phyloP scores from a whole-genome alignment of 2,888 invertebrate genomes.

The Zaprionus obscuricornis region DNA sequence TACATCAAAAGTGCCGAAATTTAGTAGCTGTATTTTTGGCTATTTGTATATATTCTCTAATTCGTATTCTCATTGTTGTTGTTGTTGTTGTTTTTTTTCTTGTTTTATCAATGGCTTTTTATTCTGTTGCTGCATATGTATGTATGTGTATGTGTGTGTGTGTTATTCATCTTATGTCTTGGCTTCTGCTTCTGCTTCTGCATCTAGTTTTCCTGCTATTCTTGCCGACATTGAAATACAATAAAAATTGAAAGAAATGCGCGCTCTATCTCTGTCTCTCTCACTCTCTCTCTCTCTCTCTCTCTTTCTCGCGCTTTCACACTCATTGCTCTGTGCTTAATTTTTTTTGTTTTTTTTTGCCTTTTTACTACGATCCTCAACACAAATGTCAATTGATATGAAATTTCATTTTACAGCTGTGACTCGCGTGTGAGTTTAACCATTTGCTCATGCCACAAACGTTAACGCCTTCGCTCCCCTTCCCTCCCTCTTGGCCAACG shows the following conservation, averaged over 20 bases:
- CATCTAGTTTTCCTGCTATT: no score
- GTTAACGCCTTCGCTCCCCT: constrained; percentile 29
- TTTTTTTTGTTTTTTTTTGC: constrained; percentile 58
- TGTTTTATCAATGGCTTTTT: constrained; percentile 33
- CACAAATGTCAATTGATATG: constrained; percentile 78
- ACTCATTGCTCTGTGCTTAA: constrained; percentile 47
- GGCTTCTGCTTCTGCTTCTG: no score
- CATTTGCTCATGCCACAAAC: constrained; percentile 13
- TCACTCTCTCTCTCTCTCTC: no score
- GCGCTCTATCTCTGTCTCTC: no score
- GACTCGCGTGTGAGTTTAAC: constrained; percentile 63
- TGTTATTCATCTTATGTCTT: no score
- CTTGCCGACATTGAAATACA: constrained; percentile 52
- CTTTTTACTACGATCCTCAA: constrained; percentile 71
- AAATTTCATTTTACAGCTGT: constrained; percentile 71
- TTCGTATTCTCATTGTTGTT: no score
- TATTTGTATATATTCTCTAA: no score
- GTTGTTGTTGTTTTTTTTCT: no score
- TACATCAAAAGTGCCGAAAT: constrained; percentile 47
- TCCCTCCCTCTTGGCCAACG: no score
- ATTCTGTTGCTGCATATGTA: no score
- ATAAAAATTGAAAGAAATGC: constrained; percentile 56
- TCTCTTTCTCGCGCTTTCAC: no score
- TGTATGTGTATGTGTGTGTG: no score
- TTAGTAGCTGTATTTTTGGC: constrained; percentile 11